Conservation (phyloP, 2,888 invertebrate species). For the Troglohyphantes excavatus region DNA sequence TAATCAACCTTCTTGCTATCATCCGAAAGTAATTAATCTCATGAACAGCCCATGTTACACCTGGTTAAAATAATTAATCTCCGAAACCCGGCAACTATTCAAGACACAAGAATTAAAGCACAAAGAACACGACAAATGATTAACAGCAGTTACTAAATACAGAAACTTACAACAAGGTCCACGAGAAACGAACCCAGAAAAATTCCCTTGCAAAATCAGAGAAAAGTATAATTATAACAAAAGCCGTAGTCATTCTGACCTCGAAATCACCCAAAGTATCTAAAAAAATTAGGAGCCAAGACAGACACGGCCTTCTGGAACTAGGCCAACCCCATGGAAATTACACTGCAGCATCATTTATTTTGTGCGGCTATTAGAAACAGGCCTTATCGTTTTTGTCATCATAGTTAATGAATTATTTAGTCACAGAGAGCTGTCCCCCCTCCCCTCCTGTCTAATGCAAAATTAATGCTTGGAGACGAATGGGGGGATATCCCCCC, state of each 20-base stretch:
- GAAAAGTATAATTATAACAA: constrained; percentile 7
- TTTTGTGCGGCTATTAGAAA: constrained; percentile 62
- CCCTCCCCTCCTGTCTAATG: constrained; percentile 24
- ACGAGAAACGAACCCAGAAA: neutral
- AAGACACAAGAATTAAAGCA: neutral
- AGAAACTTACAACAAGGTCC: neutral
- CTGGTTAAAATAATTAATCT: neutral
- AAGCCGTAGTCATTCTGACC: constrained; percentile 18
- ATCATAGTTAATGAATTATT: constrained; percentile 71
- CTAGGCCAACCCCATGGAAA: constrained; percentile 37
- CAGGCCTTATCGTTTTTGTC: constrained; percentile 64
- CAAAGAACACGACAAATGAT: constrained; percentile 2
- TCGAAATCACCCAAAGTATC: constrained; percentile 7
- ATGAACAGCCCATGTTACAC: neutral
- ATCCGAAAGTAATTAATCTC: neutral
- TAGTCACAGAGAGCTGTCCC: neutral
- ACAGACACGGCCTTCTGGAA: constrained; percentile 61
- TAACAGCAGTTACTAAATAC: neutral
- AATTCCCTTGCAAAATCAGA: too few species aligned
- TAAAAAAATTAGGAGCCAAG: too few species aligned
- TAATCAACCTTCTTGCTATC: neutral
- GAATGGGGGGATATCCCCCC: constrained; percentile 20
- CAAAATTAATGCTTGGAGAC: constrained; percentile 52
- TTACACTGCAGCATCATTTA: constrained; percentile 47
- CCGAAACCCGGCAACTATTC: neutral